phyloP scores from a whole-genome alignment of 2,113 vertebrate species.

The Cinclus mexicanus region DNA sequence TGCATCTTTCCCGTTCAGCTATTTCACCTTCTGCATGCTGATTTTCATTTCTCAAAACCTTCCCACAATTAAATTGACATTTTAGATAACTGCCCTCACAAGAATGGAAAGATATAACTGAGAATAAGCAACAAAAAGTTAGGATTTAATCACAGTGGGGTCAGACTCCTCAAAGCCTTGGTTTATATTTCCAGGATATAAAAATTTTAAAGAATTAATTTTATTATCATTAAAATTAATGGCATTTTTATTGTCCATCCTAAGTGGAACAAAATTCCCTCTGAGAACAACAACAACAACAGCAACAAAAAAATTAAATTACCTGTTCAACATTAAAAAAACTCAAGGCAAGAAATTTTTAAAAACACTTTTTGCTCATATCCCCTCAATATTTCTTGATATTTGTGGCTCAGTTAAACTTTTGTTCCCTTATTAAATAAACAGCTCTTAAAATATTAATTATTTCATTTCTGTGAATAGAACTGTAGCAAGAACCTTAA shows the following conservation, averaged over 20 bases:
- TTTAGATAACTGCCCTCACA: neutral
- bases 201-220: neutral
- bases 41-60: neutral
- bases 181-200: neutral
- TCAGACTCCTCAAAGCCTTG: neutral
- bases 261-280: neutral
- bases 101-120: neutral
- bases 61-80: neutral
- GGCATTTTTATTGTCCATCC: neutral
- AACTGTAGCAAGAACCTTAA: neutral
- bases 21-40: neutral
- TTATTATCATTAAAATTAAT: neutral
- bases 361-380: neutral
- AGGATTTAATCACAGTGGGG: neutral
- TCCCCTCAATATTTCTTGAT: neutral
- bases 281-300: neutral
- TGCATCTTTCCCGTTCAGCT: neutral
- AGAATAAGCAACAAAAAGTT: neutral
- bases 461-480: neutral
- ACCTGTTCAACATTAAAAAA: neutral
- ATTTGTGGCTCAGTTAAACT: neutral
- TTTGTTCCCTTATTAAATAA: neutral
- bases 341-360: neutral
- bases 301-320: neutral
- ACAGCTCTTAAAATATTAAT: neutral